These are phyloP conservation scores for Andrena flavipes DNA, from an alignment of 2,888 invertebrate genomes.

Conservation along the genomic window DNA sequence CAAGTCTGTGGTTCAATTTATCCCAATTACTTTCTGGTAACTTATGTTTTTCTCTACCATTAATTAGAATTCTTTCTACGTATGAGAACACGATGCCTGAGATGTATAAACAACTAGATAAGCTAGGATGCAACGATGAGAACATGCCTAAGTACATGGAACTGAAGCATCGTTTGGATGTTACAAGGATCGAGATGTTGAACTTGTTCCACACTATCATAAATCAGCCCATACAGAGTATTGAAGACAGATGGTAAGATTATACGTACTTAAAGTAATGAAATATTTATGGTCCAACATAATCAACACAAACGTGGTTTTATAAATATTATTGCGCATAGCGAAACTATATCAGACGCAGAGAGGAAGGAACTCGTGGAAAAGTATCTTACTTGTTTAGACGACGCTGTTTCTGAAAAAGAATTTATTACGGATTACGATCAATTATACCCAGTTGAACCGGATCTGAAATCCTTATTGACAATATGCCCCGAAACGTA, in stretches of 20 bases:
- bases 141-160: conserved; percentile 83
- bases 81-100: conserved; percentile 91
- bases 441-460: conserved; percentile 88
- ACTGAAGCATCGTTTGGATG: conserved; percentile 85
- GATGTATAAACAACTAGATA: conserved; percentile 88
- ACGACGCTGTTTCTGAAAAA: conserved; percentile 86
- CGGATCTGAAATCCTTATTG: conserved; percentile 88
- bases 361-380: conserved; percentile 80
- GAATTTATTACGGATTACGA: conserved; percentile 90
- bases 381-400: conserved; percentile 84
- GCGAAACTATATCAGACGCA: conserved; percentile 71
- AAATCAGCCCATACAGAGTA: conserved; percentile 81
- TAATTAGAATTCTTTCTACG: conserved; percentile 89
- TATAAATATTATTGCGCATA: conserved; percentile 51
- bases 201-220: conserved; percentile 84
- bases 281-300: conserved; percentile 1
- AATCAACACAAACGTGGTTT: conserved; percentile 26
- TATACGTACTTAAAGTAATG: conserved; percentile 19
- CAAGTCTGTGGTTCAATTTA: conserved; percentile 3
- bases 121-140: conserved; percentile 83
- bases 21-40: conserved; percentile 12
- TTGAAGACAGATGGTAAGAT: conserved; percentile 80
- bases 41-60: neutral
- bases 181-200: conserved; percentile 85
- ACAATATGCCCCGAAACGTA: conserved; percentile 89